Evolutionary conservation across 2,888 invertebrate genomes (phyloP).

Genomic region (Cerastis leucographa): DNA sequence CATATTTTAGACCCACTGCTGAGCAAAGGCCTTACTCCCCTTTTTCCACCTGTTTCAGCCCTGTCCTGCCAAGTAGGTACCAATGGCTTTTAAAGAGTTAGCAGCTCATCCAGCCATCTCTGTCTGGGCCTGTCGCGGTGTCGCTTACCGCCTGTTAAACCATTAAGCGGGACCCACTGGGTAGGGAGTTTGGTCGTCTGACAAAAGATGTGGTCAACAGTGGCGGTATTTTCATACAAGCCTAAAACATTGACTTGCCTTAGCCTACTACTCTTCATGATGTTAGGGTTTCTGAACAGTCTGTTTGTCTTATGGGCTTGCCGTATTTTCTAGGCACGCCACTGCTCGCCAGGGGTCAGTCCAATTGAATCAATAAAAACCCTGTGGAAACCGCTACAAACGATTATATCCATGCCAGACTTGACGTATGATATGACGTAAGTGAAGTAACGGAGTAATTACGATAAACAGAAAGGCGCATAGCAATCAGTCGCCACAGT

Average conservation of each 20-base stretch:
- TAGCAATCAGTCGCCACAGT: constrained; percentile 36
- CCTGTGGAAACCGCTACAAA: constrained; percentile 23
- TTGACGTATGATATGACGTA: constrained; percentile 23
- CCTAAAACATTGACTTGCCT: too few species aligned
- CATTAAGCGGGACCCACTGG: not conserved
- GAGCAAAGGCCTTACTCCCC: not conserved
- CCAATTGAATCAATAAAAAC: not conserved
- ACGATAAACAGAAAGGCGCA: constrained; percentile 32
- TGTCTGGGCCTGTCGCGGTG: not conserved
- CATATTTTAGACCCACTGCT: not conserved
- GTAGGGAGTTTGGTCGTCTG: too few species aligned
- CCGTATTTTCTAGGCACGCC: too few species aligned
- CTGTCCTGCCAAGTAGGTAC: not conserved
- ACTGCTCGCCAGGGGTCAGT: too few species aligned
- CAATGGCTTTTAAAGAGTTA: not conserved
- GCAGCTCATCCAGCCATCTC: not conserved
- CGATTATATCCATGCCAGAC: not conserved
- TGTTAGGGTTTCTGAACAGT: too few species aligned
- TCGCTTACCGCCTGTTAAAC: not conserved
- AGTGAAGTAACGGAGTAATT: constrained; percentile 13
- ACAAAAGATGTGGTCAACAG: too few species aligned
- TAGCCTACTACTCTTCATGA: too few species aligned
- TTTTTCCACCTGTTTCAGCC: not conserved
- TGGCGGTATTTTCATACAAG: too few species aligned
- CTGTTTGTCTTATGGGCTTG: too few species aligned